Conservation (phyloP, 2,113 vertebrate genomes). For the Perca fluviatilis region DNA sequence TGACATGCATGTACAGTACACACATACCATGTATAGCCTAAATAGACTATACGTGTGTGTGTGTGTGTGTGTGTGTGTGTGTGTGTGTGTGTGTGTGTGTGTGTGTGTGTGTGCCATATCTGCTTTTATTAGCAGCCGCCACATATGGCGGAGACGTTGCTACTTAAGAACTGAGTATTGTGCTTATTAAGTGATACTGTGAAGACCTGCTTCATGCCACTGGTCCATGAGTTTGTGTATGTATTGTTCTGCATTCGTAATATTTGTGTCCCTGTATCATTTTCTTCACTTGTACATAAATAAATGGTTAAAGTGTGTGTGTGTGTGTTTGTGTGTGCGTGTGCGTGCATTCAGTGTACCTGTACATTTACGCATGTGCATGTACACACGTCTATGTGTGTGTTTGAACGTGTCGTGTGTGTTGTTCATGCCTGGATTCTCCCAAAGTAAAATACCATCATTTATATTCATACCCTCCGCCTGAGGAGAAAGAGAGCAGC, state of each 20-base stretch:
- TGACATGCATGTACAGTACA: neutral
- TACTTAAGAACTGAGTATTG: too few species aligned
- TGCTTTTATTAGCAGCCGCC: too few species aligned
- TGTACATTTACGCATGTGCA: neutral
- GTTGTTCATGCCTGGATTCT: constrained; percentile 30
- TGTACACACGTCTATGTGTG: neutral
- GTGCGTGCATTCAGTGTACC: neutral
- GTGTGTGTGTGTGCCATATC: neutral
- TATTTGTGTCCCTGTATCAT: too few species aligned
- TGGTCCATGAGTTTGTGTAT: too few species aligned
- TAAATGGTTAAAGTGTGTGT: neutral
- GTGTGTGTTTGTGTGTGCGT: neutral
- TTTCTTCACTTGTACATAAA: too few species aligned
- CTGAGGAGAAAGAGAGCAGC: constrained; percentile 57
- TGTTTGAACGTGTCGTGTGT: neutral
- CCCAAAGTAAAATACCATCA: constrained; percentile 53
- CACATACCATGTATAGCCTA: neutral
- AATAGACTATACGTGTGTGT: neutral
- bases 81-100: neutral
- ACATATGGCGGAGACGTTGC: too few species aligned
- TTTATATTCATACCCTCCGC: constrained; percentile 68
- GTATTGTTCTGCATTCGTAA: too few species aligned
- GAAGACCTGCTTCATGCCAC: too few species aligned
- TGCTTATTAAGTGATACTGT: too few species aligned
- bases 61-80: neutral